A percentile compares a stretch with the other conserved stretches of the same genome.
Conservation (phyloP, 2,113 vertebrate species). For the Sigmodon hispidus region DNA sequence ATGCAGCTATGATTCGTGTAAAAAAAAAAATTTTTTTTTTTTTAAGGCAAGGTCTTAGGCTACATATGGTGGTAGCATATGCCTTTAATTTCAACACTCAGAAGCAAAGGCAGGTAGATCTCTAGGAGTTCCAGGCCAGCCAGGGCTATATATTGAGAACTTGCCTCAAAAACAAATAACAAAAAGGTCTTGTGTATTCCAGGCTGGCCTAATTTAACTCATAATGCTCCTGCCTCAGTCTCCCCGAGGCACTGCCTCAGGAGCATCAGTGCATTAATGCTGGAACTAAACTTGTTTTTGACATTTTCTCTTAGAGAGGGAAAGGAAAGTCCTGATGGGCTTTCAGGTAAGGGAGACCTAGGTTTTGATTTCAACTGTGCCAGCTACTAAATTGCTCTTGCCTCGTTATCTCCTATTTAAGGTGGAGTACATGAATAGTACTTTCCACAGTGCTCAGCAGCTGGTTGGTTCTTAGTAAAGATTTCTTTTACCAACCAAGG, state of each 20-base stretch:
- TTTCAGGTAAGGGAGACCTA: background rate
- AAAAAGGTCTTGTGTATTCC: background rate
- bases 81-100: background rate
- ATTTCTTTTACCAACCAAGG: background rate
- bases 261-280: background rate
- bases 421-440: constrained; percentile 1
- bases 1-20: background rate
- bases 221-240: background rate
- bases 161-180: background rate
- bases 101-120: background rate
- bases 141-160: background rate
- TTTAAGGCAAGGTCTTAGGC: background rate
- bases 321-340: background rate
- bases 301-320: background rate
- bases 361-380: background rate
- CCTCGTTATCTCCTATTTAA: constrained; percentile 44
- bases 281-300: constrained; percentile 14
- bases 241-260: no score
- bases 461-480: background rate
- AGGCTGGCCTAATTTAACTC: background rate
- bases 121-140: background rate
- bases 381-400: background rate
- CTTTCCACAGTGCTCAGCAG: background rate
- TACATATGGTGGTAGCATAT: background rate
- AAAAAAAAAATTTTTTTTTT: background rate